These are phyloP conservation scores for Cyphomyrus plagiostoma DNA, from an alignment of 2,113 vertebrate genomes.

Conservation along the genomic window DNA sequence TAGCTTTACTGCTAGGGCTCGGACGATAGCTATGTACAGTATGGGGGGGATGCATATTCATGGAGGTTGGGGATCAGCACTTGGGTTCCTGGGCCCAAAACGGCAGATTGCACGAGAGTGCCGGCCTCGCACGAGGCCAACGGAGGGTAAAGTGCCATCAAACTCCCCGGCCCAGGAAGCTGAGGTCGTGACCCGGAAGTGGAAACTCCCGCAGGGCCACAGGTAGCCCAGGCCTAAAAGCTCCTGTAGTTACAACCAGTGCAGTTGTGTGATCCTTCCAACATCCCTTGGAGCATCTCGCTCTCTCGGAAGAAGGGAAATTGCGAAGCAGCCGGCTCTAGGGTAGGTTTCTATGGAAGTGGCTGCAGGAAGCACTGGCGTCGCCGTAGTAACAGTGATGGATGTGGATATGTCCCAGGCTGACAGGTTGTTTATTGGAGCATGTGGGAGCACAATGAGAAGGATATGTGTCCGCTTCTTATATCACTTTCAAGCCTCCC, in stretches of 20 bases:
- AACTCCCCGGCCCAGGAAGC: background rate
- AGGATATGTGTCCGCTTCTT: background rate
- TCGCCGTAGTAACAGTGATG: constrained; percentile 5
- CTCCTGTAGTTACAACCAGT: background rate
- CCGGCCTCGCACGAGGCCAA: background rate
- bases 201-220: background rate
- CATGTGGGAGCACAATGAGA: background rate
- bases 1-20: no score
- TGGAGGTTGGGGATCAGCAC: background rate
- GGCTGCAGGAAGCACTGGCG: background rate
- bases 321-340: background rate
- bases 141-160: background rate
- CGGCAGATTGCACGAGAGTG: background rate
- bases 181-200: background rate
- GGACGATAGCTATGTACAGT: background rate
- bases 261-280: background rate
- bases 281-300: background rate
- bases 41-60: background rate
- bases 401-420: background rate
- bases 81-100: background rate
- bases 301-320: background rate
- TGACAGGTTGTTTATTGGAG: background rate
- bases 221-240: background rate
- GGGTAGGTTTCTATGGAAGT: background rate
- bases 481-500: background rate